phyloP scores from a whole-genome alignment of 2,888 invertebrate species.

The Tachina grossa region DNA sequence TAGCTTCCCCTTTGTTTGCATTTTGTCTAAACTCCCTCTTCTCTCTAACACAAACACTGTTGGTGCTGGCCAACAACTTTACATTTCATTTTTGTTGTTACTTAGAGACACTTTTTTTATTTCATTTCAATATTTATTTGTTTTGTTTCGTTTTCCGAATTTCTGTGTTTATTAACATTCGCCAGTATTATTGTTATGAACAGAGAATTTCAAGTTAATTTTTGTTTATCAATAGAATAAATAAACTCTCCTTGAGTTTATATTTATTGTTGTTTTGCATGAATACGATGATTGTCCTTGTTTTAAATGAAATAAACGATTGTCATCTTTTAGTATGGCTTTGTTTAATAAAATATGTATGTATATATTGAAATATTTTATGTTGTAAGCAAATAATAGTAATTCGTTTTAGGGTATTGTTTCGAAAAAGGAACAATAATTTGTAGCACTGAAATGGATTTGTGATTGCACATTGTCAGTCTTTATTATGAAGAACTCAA shows the following conservation, averaged over 20 bases:
- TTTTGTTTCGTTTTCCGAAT: background rate
- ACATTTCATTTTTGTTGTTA: background rate
- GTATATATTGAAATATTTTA: background rate
- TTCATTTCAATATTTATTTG: slow-evolving; percentile 19
- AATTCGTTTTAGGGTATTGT: too few relatives aligned
- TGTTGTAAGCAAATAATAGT: too few relatives aligned
- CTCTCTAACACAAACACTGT: background rate
- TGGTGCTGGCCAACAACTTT: slow-evolving; percentile 20
- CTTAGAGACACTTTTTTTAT: slow-evolving; percentile 4
- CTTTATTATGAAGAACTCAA: too few relatives aligned
- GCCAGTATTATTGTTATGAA: background rate
- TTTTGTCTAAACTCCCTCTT: slow-evolving; percentile 21
- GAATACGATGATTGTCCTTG: background rate
- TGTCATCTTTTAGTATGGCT: background rate
- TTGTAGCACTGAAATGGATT: too few relatives aligned
- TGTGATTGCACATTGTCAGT: too few relatives aligned
- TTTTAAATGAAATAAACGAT: slow-evolving; percentile 1
- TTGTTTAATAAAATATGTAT: slow-evolving; percentile 3
- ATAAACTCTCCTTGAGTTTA: slow-evolving; percentile 4
- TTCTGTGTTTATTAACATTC: background rate
- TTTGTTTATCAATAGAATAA: slow-evolving; percentile 5
- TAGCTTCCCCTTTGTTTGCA: slow-evolving; percentile 16
- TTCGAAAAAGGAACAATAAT: too few relatives aligned
- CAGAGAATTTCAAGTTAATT: background rate
- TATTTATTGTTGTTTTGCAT: background rate